These are phyloP conservation scores for Euthynnus affinis DNA, from an alignment of 2,797 vertebrate species.

Conservation along the genomic window DNA sequence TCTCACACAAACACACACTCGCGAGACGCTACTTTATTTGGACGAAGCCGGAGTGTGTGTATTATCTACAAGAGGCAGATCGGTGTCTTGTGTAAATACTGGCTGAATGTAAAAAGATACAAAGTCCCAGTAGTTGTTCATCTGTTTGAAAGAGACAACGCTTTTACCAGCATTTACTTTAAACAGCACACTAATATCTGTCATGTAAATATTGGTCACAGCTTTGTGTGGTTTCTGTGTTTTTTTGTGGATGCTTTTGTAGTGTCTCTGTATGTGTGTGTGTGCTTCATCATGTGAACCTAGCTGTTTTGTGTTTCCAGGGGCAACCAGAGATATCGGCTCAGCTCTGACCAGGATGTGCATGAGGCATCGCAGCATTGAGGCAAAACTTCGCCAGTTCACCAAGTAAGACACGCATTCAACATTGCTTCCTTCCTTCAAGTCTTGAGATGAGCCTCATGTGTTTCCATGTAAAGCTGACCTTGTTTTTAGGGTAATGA, in stretches of 20 bases:
- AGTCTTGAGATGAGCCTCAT: background rate
- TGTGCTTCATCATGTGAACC: constrained; percentile 34
- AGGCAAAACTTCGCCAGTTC: constrained; percentile 96
- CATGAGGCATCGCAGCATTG: constrained; percentile 98
- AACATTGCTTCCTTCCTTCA: background rate
- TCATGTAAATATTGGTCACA: constrained; percentile 46
- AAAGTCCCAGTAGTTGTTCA: constrained; percentile 26
- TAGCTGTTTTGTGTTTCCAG: constrained; percentile 78
- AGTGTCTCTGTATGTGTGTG: background rate
- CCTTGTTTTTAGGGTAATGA: background rate
- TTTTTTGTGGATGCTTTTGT: constrained; percentile 19
- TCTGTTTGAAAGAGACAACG: constrained; percentile 40
- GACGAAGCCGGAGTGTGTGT: constrained; percentile 56
- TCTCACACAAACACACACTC: constrained; percentile 59
- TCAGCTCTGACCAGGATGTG: constrained; percentile 97
- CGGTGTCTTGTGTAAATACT: constrained; percentile 71
- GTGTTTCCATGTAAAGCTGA: constrained; percentile 16
- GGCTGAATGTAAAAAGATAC: constrained; percentile 50
- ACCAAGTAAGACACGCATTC: constrained; percentile 89
- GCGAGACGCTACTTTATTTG: constrained; percentile 74
- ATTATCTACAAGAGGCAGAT: constrained; percentile 43
- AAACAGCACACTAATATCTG: constrained; percentile 15
- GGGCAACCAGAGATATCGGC: constrained; percentile 95
- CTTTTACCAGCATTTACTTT: constrained; percentile 30
- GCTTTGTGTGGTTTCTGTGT: constrained; percentile 22